Evolutionary conservation across 2,888 invertebrate species (phyloP), one percentile per base, ranked within the genome.

Genomic region (Lottia gigantea): DNA sequence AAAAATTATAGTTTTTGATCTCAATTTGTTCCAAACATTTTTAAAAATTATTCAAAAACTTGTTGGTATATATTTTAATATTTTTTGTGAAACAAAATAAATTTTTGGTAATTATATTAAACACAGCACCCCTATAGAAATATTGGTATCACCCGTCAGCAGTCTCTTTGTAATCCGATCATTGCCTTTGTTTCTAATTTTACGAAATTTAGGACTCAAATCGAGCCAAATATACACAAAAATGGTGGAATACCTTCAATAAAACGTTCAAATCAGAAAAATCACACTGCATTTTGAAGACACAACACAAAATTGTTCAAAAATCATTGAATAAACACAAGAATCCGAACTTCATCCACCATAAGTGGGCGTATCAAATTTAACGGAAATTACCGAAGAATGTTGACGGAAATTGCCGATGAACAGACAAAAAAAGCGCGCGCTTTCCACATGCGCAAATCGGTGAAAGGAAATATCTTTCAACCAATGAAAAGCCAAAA

Each of bases 401-500:
- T 15, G 40, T 63, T 70, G 23, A 49, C 71, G 71, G 67, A 71
- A 46, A 64, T 49, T 11, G 47, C 16, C 64, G 16, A 49, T 66
- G 68, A 72, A 63, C 61, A 68, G 65, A 68, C 19, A 63, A 68
- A 16, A 40, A 40, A 46, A 68, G 15, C 40, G 49, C 71, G 67
- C 71, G 68, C 64, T 68, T 66, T 66, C 47, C 45, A 62, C 66
- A 71, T 64, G 71, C 73, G 68, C 63, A 46, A n/a, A 40, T 40
- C 11, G 40, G 40, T 62, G 26, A 40, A 31, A 64, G 23, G 55
- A 49, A 62, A 61, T 49, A 62, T 25, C 11, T 14, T n/a, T 61
- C 15, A 64, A 19, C 75, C 75, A 75, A 75, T 75, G 47, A 69
- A 25, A 70, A 62, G 45, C 23, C 14, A 46, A n/a, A 26, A 4